Base-by-base conservation (phyloP, 2,797 vertebrate species). In the Acipenser transmontanus region DNA sequence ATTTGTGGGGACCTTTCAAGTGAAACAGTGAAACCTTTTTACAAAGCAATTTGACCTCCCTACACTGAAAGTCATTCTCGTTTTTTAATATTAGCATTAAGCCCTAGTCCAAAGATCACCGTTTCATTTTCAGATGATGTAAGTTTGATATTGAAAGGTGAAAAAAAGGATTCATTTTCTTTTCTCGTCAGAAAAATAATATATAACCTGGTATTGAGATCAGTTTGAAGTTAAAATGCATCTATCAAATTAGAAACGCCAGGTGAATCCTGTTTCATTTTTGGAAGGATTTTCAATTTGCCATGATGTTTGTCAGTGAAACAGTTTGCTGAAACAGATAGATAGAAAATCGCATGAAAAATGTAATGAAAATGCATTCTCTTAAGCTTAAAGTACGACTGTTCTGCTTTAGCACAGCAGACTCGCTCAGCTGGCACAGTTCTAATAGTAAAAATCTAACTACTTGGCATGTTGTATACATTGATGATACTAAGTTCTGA, bases 191-290 rank as follows among this genome's bases (percentile, higher is more conserved):
- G 9, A 57, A 57, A n/a, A 13, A 57, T 12, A 57, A 13, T 0
- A n/a, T n/a, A 34, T 34, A 34, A 57, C 54, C 54, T 57, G 12
- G 2, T 11, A 7, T 13, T n/a, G 12, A 57, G 54, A 9, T 57
- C 54, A 57, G 54, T n/a, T 57, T 57, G 54, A n/a, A 57, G 54
- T 57, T 57, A 7, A 34, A 13, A 57, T 57, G 54, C 54, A 57
- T 57, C 14, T 57, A 57, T 57, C 54, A 57, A 57, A 57, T 57
- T 13, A 57, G 34, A 57, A 57, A 57, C 11, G 2, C 54, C 54
- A 9, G 11, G 8, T 11, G 54, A n/a, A n/a, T 57, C 54, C 9
- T n/a, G 14, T n/a, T 57, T 57, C 54, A 4, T 57, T 57, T 12
- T 57, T 1, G 54, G 12, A n/a, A 57, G 12, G 54, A 7, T n/a